Conservation (phyloP, 2,113 vertebrate species). For the Misgurnus mizolepis region DNA sequence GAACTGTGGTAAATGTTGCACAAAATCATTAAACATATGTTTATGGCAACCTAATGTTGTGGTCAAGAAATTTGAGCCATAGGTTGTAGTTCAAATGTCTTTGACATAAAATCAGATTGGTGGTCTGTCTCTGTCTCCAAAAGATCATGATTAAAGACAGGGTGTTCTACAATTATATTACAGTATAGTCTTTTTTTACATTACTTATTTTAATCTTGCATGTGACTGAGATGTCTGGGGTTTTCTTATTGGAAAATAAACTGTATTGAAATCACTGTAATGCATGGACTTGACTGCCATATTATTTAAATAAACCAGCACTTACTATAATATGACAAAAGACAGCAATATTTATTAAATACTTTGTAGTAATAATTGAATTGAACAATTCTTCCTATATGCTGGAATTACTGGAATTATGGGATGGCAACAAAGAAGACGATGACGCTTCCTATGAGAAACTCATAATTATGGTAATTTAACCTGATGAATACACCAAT, state of each 20-base stretch:
- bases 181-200: neutral
- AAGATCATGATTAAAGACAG: constrained; percentile 21
- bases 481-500: too few relatives aligned
- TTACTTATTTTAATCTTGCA: neutral
- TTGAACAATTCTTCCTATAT: neutral
- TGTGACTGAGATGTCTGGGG: neutral
- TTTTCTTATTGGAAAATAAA: neutral
- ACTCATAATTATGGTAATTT: too few relatives aligned
- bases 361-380: neutral
- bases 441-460: too few relatives aligned
- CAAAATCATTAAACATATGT: constrained; percentile 33
- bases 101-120: constrained; percentile 41
- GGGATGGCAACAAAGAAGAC: too few relatives aligned
- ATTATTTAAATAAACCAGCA: too few relatives aligned
- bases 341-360: neutral
- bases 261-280: neutral
- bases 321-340: neutral
- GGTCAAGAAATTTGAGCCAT: constrained; percentile 36
- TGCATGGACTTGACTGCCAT: neutral
- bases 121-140: constrained; percentile 19
- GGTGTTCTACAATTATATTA: constrained; percentile 36
- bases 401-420: neutral
- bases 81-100: constrained; percentile 47
- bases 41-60: constrained; percentile 45
- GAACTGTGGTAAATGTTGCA: constrained; percentile 19